Base-by-base conservation (phyloP, 1,140 invertebrate species). In the Ceratoteleas bidentatus region DNA sequence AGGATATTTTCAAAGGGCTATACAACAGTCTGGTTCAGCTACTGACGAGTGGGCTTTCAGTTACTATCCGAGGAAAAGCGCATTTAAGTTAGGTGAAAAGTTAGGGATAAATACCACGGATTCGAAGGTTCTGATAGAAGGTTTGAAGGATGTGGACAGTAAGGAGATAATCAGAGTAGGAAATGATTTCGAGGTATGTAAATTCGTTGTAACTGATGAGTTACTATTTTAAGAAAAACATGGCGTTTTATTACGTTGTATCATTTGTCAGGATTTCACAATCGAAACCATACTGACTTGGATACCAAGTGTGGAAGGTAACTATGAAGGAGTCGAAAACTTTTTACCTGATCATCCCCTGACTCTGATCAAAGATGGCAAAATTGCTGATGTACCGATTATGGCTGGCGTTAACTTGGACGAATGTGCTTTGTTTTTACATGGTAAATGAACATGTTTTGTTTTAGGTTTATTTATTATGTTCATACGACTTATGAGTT, bases 21-120 rank as follows among this genome's bases (percentile, higher is more conserved):
- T 97, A 50, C 92, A 94, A 3, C 93, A 96, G 90, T 96, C 96
- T 85, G 97, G 97, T 8, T 95, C 95, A 0, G 94, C 95, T 6
- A 87, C 95, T 8, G 94, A 94, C 86, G 93, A 95, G 0, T 97
- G 96, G 96, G 94, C 96, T 0, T 92, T 95, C 7, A 87, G 74
- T 90, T 95, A 53, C 56, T 87, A 92, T 90, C 90, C 87, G 84
- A 94, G 65, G 92, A 93, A 92, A 6, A 93, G 94, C 61, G 94
- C 95, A 0, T 92, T 93, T 57, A 93, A 93, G 68, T 86, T 97
- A 14, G 95, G 94, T 0, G 6, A 90, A 91, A 80, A 85, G 89
- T 79, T 88, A 93, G 50, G 91, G 87, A 66, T 96, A 93, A 77
- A 89, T 68, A 92, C 93, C 0, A 91, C 88, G 8, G 87, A 91